These are phyloP conservation scores for Myodes glareolus DNA, from an alignment of 2,113 vertebrate genomes.

Conservation along the genomic window DNA sequence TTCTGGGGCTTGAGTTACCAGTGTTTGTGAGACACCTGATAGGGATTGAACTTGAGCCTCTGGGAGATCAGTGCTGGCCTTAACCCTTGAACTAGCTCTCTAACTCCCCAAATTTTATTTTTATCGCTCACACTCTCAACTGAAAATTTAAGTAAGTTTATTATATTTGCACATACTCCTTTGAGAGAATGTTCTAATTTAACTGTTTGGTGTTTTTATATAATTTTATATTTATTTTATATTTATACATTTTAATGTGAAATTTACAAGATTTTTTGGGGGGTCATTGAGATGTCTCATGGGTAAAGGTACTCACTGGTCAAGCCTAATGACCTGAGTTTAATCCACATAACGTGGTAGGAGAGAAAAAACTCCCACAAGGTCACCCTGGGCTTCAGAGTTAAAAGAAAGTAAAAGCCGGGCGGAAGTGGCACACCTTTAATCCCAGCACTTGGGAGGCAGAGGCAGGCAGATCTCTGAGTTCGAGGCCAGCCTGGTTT, in stretches of 20 bases:
- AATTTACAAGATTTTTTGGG: background rate
- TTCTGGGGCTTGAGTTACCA: background rate
- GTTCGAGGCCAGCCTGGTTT: too few species aligned
- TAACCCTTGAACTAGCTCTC: background rate
- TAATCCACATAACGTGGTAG: background rate
- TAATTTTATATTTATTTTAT: background rate
- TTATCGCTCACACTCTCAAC: conserved; percentile 2
- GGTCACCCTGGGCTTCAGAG: background rate
- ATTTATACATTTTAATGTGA: background rate
- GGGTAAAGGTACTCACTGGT: background rate
- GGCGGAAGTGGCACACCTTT: too few species aligned
- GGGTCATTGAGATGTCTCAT: background rate
- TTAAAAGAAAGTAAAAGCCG: background rate
- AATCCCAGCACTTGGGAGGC: too few species aligned
- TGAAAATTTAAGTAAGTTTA: conserved; percentile 36
- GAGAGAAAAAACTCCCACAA: background rate
- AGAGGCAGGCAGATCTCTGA: too few species aligned
- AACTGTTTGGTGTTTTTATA: too few species aligned
- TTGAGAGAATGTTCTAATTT: background rate
- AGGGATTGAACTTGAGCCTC: background rate
- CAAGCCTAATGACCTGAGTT: background rate
- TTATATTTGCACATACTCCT: background rate
- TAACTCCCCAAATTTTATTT: background rate
- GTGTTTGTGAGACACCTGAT: background rate
- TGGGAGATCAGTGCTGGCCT: background rate